Evolutionary conservation across 1,140 invertebrate species (phyloP).

Genomic region (Mizuhopecten yessoensis): DNA sequence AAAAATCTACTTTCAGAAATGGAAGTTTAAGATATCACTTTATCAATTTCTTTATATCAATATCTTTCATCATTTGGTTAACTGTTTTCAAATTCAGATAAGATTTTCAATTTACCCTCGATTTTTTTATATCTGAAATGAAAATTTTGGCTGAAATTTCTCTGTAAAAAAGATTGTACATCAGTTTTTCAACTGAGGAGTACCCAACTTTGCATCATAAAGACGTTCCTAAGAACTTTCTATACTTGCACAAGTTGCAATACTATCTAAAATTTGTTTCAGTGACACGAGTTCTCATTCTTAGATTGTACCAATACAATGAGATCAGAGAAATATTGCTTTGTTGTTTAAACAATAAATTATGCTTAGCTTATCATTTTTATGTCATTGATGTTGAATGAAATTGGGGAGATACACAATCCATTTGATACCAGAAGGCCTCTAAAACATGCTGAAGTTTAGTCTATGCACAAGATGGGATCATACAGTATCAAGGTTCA

Average conservation of each 20-base stretch:
- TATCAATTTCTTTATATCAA: too few species aligned
- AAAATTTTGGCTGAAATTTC: background rate
- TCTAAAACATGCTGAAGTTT: too few species aligned
- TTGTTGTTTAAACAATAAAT: too few species aligned
- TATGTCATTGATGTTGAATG: too few species aligned
- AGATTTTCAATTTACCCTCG: background rate
- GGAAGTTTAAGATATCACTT: too few species aligned
- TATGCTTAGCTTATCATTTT: too few species aligned
- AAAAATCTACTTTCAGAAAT: too few species aligned
- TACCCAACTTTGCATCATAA: slow-evolving; percentile 15
- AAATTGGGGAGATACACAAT: too few species aligned
- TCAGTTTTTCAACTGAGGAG: background rate
- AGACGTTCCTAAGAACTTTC: background rate
- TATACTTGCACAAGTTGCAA: background rate
- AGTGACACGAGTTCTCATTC: background rate
- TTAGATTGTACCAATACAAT: too few species aligned
- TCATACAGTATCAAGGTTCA: background rate
- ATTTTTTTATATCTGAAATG: background rate
- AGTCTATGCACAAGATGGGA: too few species aligned
- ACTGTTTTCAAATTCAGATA: background rate
- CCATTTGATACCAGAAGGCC: too few species aligned
- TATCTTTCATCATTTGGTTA: background rate
- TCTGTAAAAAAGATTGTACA: background rate
- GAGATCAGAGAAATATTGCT: too few species aligned
- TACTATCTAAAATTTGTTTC: background rate